Conservation (phyloP, 2,113 vertebrate species). For the Macheiramphus alcinus region DNA sequence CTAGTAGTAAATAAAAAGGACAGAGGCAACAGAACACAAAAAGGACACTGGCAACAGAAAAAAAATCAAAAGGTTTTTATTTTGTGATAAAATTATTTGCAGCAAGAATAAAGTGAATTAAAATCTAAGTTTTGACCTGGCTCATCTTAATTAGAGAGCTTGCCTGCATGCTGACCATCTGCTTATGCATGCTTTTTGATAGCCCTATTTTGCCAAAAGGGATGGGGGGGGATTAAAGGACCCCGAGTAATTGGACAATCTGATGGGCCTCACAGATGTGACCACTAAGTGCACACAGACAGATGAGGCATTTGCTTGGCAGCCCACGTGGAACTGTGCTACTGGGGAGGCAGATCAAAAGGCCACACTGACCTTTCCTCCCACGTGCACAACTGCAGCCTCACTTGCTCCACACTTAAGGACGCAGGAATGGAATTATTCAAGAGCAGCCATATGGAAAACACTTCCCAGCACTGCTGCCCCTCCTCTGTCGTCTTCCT, state of each 20-base stretch:
- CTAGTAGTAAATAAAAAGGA: conserved; percentile 9
- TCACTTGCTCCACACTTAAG: not conserved
- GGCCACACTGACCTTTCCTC: conserved; percentile 14
- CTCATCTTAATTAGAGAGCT: not conserved
- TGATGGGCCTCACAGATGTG: not conserved
- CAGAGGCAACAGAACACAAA: conserved; percentile 22
- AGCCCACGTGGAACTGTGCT: not conserved
- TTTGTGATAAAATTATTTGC: conserved; percentile 23
- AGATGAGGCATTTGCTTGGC: not conserved
- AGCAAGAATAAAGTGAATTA: conserved; percentile 23
- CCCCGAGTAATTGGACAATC: not conserved
- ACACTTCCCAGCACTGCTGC: not conserved
- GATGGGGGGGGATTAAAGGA: not conserved
- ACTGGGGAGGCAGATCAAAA: not conserved
- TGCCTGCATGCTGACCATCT: conserved; percentile 1
- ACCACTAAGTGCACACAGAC: not conserved
- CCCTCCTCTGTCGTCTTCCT: not conserved
- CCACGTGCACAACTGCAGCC: not conserved
- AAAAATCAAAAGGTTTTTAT: not conserved
- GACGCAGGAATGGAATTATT: not conserved
- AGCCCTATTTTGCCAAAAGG: conserved; percentile 12
- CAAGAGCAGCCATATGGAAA: not conserved
- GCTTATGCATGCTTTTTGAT: not conserved
- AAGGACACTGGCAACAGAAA: conserved; percentile 4
- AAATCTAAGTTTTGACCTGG: not conserved